Percentiles rank a stretch among this genome's conserved stretches.
Evolutionary conservation across 2,888 invertebrate species (phyloP).

Genomic region (Bibio marci): DNA sequence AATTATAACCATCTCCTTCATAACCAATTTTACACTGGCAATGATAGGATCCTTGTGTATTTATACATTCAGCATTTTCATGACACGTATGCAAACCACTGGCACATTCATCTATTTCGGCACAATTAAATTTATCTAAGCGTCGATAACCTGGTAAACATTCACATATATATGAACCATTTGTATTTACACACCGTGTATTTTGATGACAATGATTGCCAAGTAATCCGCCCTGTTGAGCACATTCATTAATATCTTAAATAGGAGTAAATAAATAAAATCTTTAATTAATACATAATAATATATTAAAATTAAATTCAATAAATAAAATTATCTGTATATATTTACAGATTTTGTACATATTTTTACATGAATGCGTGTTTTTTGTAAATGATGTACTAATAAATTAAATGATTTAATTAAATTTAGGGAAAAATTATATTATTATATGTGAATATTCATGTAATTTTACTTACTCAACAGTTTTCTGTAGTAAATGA

Average conservation of each 20-base stretch:
- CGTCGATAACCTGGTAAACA: constrained; percentile 64
- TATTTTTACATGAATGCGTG: no score
- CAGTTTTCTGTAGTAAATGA: no score
- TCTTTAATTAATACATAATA: no score
- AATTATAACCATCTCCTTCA: constrained; percentile 58
- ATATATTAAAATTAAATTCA: no score
- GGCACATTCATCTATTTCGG: constrained; percentile 64
- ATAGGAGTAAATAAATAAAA: constrained; percentile 2
- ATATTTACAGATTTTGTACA: constrained; percentile 2
- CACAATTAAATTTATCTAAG: constrained; percentile 61
- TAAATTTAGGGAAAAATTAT: no score
- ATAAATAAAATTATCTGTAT: constrained; percentile 6
- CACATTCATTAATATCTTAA: constrained; percentile 74
- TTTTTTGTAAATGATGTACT: no score
- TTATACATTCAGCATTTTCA: constrained; percentile 57
- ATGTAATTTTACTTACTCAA: no score
- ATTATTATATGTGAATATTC: no score
- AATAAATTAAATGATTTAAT: no score
- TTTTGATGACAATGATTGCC: constrained; percentile 77
- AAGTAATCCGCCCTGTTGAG: constrained; percentile 53
- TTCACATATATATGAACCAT: constrained; percentile 69
- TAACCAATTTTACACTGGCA: constrained; percentile 59
- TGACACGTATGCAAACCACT: constrained; percentile 56
- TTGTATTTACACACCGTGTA: constrained; percentile 66
- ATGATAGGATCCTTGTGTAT: constrained; percentile 65